Evolutionary conservation across 2,113 vertebrate species (phyloP).

Genomic region (Todiramphus chloris): DNA sequence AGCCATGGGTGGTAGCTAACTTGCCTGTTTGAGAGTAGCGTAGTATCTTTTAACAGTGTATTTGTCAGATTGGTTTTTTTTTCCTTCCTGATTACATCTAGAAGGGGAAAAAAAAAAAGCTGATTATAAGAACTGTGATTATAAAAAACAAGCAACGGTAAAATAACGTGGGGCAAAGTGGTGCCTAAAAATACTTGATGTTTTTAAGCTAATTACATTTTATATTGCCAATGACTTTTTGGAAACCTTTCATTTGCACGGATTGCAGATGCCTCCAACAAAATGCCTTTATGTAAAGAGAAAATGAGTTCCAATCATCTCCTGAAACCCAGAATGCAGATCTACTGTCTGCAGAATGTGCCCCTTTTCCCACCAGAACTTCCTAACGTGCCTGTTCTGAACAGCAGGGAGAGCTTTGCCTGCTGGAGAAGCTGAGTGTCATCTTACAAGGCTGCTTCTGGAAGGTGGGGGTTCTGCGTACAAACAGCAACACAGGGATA

Average conservation of each 20-base stretch:
- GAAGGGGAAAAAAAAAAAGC: not conserved
- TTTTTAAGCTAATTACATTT: slow-evolving; percentile 54
- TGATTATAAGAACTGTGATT: slow-evolving; percentile 21
- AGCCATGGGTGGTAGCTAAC: not conserved
- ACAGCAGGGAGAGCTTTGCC: not conserved
- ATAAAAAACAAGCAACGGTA: not conserved
- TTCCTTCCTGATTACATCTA: not conserved
- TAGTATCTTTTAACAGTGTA: not conserved
- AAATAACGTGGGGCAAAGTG: slow-evolving; percentile 12
- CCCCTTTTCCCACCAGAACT: not conserved
- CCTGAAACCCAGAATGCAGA: not conserved
- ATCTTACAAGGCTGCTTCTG: not conserved
- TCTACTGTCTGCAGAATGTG: not conserved
- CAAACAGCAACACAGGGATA: not conserved
- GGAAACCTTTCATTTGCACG: slow-evolving; percentile 35
- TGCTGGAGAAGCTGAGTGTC: not conserved
- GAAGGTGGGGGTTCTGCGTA: not conserved
- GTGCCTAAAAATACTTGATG: slow-evolving; percentile 48
- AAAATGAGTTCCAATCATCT: not conserved
- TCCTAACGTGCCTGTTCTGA: not conserved
- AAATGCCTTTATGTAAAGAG: slow-evolving; percentile 7
- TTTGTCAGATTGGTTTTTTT: not conserved
- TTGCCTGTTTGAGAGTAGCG: accelerated
- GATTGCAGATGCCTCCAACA: not conserved
- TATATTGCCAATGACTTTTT: slow-evolving; percentile 39